phyloP scores from a whole-genome alignment of 2,888 invertebrate genomes.

The Slavum lentiscoides region DNA sequence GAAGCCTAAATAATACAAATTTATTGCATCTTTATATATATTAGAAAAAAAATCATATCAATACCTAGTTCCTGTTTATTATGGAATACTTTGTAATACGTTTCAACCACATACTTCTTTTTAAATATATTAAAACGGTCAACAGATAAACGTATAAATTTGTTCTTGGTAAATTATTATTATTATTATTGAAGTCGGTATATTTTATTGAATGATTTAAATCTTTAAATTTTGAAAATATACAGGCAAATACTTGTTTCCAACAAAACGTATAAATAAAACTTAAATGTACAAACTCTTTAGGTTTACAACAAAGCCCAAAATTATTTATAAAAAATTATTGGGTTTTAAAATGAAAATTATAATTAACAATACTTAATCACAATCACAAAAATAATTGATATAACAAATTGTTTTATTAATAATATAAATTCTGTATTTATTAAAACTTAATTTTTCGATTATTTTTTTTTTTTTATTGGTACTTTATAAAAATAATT shows the following conservation, averaged over 20 bases:
- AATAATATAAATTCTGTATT: neutral
- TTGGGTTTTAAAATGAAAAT: neutral
- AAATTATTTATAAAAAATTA: neutral
- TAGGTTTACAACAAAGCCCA: neutral
- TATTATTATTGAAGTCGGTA: too few species aligned
- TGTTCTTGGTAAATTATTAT: neutral
- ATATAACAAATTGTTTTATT: slow-evolving; percentile 1
- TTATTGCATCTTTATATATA: neutral
- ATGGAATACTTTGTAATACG: neutral
- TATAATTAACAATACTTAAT: neutral
- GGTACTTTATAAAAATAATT: neutral
- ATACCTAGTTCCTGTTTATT: neutral
- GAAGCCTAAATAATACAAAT: neutral
- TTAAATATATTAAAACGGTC: too few species aligned
- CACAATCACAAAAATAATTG: neutral
- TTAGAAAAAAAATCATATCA: neutral
- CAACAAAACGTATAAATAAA: neutral
- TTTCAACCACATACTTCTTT: neutral
- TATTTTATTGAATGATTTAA: neutral
- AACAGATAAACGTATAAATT: too few species aligned
- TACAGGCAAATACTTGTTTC: neutral
- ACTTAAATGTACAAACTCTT: neutral
- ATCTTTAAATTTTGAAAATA: neutral
- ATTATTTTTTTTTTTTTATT: neutral
- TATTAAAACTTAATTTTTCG: slow-evolving; percentile 7